These are phyloP conservation scores for Hyles lineata DNA, from an alignment of 2,888 invertebrate species.

Conservation along the genomic window DNA sequence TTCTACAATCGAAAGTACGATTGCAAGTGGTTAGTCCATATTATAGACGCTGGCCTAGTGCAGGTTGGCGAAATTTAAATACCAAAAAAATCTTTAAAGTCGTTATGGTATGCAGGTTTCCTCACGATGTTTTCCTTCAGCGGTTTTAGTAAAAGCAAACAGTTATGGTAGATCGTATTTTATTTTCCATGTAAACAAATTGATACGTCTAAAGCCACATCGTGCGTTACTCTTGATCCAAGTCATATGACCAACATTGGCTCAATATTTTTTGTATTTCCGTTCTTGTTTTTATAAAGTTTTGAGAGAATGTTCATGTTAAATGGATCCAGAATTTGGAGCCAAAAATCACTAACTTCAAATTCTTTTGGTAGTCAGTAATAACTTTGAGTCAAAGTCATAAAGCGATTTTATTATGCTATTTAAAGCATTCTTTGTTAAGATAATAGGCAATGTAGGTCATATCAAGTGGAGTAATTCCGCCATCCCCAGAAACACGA, in stretches of 20 bases:
- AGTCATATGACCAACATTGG: neutral
- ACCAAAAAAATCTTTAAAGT: no score
- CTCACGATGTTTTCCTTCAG: no score
- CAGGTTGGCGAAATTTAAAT: no score
- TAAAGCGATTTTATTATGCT: neutral
- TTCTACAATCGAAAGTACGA: no score
- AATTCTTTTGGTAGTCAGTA: no score
- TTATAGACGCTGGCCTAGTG: no score
- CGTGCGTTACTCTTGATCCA: neutral
- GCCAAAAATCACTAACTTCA: no score
- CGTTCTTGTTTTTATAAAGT: neutral
- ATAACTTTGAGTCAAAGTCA: no score
- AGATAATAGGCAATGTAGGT: neutral
- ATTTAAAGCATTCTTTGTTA: neutral
- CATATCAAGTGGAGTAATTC: neutral
- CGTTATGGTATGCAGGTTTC: no score
- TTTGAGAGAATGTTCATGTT: neutral
- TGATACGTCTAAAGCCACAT: neutral
- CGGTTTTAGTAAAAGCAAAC: no score
- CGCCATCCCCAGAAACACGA: neutral
- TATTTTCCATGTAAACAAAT: conserved; percentile 5
- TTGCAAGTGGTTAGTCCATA: no score
- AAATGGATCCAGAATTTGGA: no score
- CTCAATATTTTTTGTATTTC: neutral
- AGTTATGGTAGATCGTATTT: neutral